Conservation (phyloP, 2,113 vertebrate species). For the Chionis minor region DNA sequence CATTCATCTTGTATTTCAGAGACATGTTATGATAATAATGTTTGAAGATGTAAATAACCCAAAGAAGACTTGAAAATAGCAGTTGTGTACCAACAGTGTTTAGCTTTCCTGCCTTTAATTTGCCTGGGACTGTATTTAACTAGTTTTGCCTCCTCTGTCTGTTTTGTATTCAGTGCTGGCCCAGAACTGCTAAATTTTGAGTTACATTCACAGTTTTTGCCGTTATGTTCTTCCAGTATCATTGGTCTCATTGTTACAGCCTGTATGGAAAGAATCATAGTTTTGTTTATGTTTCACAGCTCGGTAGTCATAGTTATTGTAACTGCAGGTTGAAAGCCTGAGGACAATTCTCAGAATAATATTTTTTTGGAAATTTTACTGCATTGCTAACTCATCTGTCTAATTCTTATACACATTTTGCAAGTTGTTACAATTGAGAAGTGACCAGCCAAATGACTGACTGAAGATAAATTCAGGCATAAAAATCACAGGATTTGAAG, state of each 20-base stretch:
- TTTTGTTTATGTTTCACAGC: slow-evolving; percentile 3
- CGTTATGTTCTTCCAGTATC: background rate
- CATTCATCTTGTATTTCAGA: background rate
- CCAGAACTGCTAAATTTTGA: background rate
- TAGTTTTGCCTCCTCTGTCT: background rate
- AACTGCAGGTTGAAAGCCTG: background rate
- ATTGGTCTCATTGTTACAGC: background rate
- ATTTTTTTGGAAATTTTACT: background rate
- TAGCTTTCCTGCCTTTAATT: background rate
- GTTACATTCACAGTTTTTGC: background rate
- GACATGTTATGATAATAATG: accelerated
- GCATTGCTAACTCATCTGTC: background rate
- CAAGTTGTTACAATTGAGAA: background rate
- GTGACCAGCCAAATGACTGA: background rate
- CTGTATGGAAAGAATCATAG: background rate
- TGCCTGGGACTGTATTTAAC: background rate
- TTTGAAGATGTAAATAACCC: background rate
- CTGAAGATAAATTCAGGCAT: background rate
- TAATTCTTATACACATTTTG: background rate
- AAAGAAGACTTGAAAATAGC: background rate
- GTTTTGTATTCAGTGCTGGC: background rate
- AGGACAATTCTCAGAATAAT: background rate
- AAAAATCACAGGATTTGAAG: background rate
- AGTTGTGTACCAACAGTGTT: background rate
- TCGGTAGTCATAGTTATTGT: background rate